Percentiles rank a stretch among this genome's conserved stretches.
Evolutionary conservation across 2,888 invertebrate species (phyloP).

Genomic region (Selenia dentaria): DNA sequence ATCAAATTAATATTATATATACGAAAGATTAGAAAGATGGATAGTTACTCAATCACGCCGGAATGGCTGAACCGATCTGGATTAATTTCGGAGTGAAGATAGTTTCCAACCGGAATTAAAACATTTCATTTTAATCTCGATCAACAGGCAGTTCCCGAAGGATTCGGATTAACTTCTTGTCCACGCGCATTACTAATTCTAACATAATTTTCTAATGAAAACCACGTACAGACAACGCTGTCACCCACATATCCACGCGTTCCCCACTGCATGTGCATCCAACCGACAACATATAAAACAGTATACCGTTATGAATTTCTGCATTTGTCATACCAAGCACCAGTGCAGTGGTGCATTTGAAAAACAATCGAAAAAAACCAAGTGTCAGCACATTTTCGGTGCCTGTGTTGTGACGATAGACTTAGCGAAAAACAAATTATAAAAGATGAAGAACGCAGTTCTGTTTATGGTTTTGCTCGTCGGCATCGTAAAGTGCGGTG

Average conservation of each 20-base stretch:
- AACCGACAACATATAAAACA: slow-evolving; percentile 69
- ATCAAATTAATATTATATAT: too few relatives aligned
- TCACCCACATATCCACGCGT: not conserved
- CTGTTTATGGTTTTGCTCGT: slow-evolving; percentile 67
- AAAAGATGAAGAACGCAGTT: slow-evolving; percentile 66
- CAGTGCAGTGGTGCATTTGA: slow-evolving; percentile 27
- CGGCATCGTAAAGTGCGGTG: slow-evolving; percentile 67
- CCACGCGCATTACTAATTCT: too few relatives aligned
- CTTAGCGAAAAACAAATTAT: slow-evolving; percentile 26
- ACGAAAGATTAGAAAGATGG: too few relatives aligned
- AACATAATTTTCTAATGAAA: too few relatives aligned
- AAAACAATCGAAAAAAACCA: slow-evolving; percentile 16
- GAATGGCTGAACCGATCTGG: too few relatives aligned
- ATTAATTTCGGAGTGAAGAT: too few relatives aligned
- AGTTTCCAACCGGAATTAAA: too few relatives aligned
- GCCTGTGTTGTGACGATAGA: slow-evolving; percentile 66
- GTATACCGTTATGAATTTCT: slow-evolving; percentile 51
- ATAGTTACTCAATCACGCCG: too few relatives aligned
- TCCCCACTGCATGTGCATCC: slow-evolving; percentile 64
- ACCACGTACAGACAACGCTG: not conserved
- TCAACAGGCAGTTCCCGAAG: too few relatives aligned
- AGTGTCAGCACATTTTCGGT: slow-evolving; percentile 41
- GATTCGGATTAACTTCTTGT: too few relatives aligned
- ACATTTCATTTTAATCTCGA: too few relatives aligned
- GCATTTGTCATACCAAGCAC: slow-evolving; percentile 65